Evolutionary conservation across 2,113 vertebrate genomes (phyloP).

Genomic region (Poeciliopsis turrubarensis): DNA sequence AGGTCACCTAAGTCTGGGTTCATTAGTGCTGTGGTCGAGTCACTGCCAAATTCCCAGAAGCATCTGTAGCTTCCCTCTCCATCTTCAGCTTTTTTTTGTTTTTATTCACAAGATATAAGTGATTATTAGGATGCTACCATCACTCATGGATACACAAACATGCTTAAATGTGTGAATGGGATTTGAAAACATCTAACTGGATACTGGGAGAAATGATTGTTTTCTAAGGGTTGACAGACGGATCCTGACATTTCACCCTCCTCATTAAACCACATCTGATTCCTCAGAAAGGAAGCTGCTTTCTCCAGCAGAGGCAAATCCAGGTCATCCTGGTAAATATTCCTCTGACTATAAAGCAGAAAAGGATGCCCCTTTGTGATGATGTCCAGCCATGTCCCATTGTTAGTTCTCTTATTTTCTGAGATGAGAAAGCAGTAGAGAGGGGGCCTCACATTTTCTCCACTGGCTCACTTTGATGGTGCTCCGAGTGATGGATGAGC

Average conservation of each 20-base stretch:
- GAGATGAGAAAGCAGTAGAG: conserved; percentile 27
- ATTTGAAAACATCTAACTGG: not conserved
- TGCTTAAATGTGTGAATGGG: not conserved
- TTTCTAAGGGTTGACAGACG: conserved; percentile 1
- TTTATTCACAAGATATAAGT: conserved; percentile 1
- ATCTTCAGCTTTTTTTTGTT: not conserved
- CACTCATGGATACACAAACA: not conserved
- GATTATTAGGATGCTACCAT: not conserved
- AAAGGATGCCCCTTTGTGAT: conserved; percentile 24
- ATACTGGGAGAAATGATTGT: not conserved
- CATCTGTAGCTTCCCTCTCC: conserved; percentile 13
- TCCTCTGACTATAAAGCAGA: not conserved
- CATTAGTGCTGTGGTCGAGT: conserved; percentile 48
- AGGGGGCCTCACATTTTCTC: conserved; percentile 11
- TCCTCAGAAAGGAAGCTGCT: conserved; percentile 8
- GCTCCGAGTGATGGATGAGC: conserved; percentile 60
- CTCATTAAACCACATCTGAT: conserved; percentile 18
- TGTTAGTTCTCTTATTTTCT: conserved; percentile 57
- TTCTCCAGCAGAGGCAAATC: not conserved
- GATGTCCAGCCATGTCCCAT: conserved; percentile 24
- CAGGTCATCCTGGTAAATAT: not conserved
- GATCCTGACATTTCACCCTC: conserved; percentile 8
- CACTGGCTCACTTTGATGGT: conserved; percentile 29
- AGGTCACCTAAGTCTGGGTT: conserved; percentile 60
- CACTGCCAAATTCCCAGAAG: conserved; percentile 21